Conservation (phyloP, 2,113 vertebrate species). For the Neotoma lepida region DNA sequence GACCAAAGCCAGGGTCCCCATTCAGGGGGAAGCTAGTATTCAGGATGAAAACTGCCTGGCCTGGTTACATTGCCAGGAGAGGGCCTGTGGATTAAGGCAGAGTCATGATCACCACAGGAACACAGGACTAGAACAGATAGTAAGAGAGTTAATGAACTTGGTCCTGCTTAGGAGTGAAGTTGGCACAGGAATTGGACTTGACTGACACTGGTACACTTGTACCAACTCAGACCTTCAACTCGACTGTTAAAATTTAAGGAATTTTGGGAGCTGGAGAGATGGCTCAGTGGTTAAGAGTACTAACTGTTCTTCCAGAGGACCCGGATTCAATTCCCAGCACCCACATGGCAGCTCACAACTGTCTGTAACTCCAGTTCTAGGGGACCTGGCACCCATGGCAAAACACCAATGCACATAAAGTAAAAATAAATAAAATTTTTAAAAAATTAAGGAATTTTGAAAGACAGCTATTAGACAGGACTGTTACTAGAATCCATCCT, state of each 20-base stretch:
- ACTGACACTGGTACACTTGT: background rate
- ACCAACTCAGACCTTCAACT: background rate
- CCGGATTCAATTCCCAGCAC: too few relatives aligned
- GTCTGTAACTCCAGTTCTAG: too few relatives aligned
- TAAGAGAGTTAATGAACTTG: background rate
- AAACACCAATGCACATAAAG: too few relatives aligned
- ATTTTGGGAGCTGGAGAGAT: too few relatives aligned
- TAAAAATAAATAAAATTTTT: too few relatives aligned
- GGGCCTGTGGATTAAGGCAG: background rate
- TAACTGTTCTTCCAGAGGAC: too few relatives aligned
- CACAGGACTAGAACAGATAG: background rate
- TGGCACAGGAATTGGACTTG: background rate
- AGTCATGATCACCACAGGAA: background rate
- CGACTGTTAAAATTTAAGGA: background rate
- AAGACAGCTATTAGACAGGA: background rate
- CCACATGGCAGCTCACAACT: too few relatives aligned
- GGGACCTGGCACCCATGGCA: too few relatives aligned
- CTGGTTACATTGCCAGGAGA: background rate
- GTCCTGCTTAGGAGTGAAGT: background rate
- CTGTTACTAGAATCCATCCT: conserved; percentile 1
- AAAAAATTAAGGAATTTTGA: conserved; percentile 28
- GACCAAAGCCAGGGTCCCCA: background rate
- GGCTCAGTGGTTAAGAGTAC: too few relatives aligned
- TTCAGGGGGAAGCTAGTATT: background rate
- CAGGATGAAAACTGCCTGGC: background rate